Conservation (phyloP, 2,888 invertebrate genomes). For the Himalopsyche japonica region DNA sequence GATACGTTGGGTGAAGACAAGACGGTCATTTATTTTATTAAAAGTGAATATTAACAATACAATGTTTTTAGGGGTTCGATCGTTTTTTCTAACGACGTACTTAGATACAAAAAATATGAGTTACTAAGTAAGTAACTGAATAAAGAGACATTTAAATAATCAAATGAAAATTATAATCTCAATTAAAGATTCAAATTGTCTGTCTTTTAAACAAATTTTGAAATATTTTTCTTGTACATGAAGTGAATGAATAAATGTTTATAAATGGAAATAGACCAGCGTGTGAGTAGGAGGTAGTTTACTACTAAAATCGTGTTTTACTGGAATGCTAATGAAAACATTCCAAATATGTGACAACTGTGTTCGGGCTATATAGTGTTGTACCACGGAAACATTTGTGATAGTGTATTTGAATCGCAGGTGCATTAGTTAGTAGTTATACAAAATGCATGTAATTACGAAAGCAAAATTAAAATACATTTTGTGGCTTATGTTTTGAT, state of each 20-base stretch:
- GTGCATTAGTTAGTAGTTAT: neutral
- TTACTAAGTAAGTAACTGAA: too few species aligned
- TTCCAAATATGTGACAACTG: slow-evolving; percentile 8
- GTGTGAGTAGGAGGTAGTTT: neutral
- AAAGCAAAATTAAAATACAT: neutral
- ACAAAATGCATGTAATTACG: neutral
- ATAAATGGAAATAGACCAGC: neutral
- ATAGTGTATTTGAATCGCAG: neutral
- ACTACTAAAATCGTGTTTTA: neutral
- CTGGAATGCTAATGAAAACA: slow-evolving; percentile 9
- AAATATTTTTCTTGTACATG: too few species aligned
- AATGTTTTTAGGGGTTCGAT: too few species aligned
- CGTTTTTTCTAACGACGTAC: too few species aligned
- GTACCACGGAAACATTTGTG: neutral
- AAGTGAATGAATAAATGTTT: neutral
- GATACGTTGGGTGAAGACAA: too few species aligned
- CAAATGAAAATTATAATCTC: too few species aligned
- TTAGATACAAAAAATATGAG: too few species aligned
- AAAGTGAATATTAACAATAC: too few species aligned
- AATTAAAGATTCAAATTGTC: too few species aligned
- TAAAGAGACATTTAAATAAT: too few species aligned
- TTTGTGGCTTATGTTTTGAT: neutral
- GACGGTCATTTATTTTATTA: too few species aligned
- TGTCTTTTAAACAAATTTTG: too few species aligned
- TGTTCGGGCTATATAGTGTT: neutral